Percentiles rank a stretch among this genome's conserved stretches.
phyloP scores from a whole-genome alignment of 2,888 invertebrate genomes.

The Disparrhopalites patrizii region DNA sequence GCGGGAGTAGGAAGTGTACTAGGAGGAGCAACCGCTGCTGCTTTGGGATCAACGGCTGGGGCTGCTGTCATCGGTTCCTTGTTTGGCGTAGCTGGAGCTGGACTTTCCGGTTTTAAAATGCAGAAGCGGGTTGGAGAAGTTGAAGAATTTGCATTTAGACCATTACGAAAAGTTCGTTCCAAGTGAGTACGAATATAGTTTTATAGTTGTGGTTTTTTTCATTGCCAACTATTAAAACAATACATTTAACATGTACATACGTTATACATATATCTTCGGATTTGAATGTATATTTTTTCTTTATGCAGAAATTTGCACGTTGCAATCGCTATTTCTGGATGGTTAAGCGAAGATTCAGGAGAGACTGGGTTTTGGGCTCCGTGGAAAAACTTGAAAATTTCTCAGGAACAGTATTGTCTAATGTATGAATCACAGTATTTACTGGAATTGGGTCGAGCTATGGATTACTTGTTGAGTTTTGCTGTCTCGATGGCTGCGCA shows the following conservation, averaged over 20 bases:
- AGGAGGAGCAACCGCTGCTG: conserved; percentile 54
- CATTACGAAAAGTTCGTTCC: conserved; percentile 52
- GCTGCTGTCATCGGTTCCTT: conserved; percentile 59
- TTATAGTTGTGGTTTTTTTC: not conserved
- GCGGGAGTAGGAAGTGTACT: conserved; percentile 56
- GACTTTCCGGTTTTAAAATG: conserved; percentile 65
- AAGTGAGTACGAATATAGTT: conserved; percentile 33
- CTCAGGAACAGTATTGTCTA: conserved; percentile 62
- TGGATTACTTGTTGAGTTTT: conserved; percentile 60
- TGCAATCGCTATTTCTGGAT: conserved; percentile 63
- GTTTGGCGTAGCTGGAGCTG: conserved; percentile 66
- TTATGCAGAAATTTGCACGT: conserved; percentile 56
- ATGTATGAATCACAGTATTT: conserved; percentile 62
- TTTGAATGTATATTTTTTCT: not conserved
- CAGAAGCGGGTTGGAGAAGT: conserved; percentile 64
- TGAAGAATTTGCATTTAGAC: conserved; percentile 63
- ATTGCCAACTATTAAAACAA: not conserved
- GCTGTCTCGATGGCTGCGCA: conserved; percentile 60
- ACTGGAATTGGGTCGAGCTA: conserved; percentile 59
- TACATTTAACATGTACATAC: too few species aligned
- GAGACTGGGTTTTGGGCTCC: conserved; percentile 55
- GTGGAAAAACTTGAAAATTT: conserved; percentile 59
- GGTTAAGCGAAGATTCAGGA: conserved; percentile 58
- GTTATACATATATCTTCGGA: too few species aligned
- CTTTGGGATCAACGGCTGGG: conserved; percentile 57